These are phyloP conservation scores for Anarhynchus alexandrinus DNA, from an alignment of 2,113 vertebrate genomes.

Conservation along the genomic window DNA sequence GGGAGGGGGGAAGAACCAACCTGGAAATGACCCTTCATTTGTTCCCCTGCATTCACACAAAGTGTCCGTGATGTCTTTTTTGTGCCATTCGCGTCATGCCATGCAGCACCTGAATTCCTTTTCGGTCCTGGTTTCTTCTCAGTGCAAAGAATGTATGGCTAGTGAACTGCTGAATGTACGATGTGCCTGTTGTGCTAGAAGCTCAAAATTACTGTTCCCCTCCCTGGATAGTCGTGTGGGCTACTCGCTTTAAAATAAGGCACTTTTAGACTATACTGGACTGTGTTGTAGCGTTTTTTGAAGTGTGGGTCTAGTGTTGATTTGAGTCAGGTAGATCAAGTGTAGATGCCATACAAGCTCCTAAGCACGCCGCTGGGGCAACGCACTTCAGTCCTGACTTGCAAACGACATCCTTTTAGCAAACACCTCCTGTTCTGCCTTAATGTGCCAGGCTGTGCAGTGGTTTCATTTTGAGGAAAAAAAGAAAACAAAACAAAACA, in stretches of 20 bases:
- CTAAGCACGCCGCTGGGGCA: background rate
- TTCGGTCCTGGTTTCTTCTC: background rate
- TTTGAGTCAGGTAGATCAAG: background rate
- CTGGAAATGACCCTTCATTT: background rate
- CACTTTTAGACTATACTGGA: background rate
- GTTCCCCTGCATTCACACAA: slow-evolving; percentile 7
- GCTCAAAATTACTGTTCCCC: background rate
- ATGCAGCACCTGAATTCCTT: background rate
- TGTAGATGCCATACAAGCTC: background rate
- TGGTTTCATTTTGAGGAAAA: background rate
- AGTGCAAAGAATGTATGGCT: slow-evolving; percentile 26
- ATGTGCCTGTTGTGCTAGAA: background rate
- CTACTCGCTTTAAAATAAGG: slow-evolving; percentile 23
- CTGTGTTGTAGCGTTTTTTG: background rate
- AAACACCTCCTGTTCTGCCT: slow-evolving; percentile 35
- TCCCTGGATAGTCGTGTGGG: background rate
- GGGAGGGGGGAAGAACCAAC: background rate
- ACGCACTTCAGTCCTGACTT: background rate
- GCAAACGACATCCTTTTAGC: background rate
- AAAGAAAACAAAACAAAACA: background rate
- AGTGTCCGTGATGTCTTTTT: background rate
- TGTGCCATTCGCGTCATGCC: background rate
- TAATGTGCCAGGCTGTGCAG: slow-evolving; percentile 27
- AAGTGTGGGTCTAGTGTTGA: background rate
- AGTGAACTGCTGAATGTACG: slow-evolving; percentile 28